Evolutionary conservation across 2,113 vertebrate genomes (phyloP).

Genomic region (Notechis scutatus): DNA sequence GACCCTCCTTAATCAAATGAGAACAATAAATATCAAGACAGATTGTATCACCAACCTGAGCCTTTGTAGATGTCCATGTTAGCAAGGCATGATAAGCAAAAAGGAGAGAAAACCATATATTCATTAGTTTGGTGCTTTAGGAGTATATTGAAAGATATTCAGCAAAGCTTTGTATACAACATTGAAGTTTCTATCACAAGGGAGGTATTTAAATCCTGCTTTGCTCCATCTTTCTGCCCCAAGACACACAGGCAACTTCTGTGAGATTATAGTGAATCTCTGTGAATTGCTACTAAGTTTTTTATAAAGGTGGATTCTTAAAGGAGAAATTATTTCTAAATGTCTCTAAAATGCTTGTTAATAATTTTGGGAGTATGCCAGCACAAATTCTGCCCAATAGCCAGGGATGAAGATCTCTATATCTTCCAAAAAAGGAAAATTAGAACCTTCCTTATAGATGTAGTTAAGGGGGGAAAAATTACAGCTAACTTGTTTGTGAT

Average conservation of each 20-base stretch:
- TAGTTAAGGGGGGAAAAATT: not conserved
- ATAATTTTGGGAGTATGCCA: accelerated
- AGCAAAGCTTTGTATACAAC: constrained; percentile 54
- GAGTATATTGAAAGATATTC: constrained; percentile 51
- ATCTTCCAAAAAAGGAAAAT: not conserved
- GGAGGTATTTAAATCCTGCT: constrained; percentile 38
- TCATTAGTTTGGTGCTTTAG: constrained; percentile 83
- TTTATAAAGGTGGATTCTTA: not conserved
- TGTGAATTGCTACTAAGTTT: not conserved
- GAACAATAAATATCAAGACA: constrained; percentile 76
- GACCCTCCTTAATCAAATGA: constrained; percentile 63
- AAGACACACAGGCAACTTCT: not conserved
- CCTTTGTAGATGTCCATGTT: constrained; percentile 96
- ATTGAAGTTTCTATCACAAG: constrained; percentile 46
- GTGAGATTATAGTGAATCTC: not conserved
- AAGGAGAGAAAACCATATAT: constrained; percentile 88
- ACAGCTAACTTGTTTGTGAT: not conserved
- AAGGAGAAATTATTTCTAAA: not conserved
- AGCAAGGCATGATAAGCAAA: constrained; percentile 90
- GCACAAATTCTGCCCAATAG: not conserved
- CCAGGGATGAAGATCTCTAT: accelerated
- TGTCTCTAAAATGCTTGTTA: not conserved
- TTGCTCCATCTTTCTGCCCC: constrained; percentile 10
- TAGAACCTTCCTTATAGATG: not conserved
- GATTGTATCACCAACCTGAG: constrained; percentile 95